Percentiles rank a stretch among this genome's conserved stretches.
These are phyloP conservation scores for Sinocyclocheilus anophthalmus DNA, from an alignment of 2,113 vertebrate species.

Conservation along the genomic window DNA sequence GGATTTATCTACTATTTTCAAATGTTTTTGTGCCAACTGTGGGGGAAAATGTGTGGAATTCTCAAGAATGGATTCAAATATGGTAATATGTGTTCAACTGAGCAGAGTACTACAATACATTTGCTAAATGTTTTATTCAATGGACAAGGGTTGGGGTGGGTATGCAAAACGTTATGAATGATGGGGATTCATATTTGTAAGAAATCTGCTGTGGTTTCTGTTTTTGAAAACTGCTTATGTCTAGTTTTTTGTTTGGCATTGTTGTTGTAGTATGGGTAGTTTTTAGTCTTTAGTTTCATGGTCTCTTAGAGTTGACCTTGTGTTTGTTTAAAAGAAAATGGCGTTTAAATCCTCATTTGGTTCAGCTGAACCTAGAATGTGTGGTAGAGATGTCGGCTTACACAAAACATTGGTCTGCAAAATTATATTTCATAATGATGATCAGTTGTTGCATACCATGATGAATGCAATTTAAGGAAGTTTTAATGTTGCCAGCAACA, in stretches of 20 bases:
- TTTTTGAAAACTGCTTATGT: too few relatives aligned
- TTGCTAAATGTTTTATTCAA: not conserved
- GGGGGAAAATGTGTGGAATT: not conserved
- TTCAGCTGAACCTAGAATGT: not conserved
- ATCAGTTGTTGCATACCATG: not conserved
- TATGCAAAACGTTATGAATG: not conserved
- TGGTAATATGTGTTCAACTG: not conserved
- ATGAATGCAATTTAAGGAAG: constrained; percentile 3
- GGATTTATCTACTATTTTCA: not conserved
- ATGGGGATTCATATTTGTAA: not conserved
- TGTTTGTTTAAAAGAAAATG: not conserved
- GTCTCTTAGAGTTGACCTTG: not conserved
- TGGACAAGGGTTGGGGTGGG: not conserved
- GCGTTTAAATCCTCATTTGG: not conserved
- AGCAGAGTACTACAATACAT: not conserved
- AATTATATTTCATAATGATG: not conserved
- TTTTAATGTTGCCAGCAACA: not conserved
- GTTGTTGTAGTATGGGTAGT: not conserved
- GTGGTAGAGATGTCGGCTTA: not conserved
- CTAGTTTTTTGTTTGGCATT: not conserved
- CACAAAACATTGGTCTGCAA: constrained; percentile 1
- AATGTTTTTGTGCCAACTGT: not conserved
- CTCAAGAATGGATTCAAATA: not conserved
- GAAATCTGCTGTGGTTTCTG: not conserved
- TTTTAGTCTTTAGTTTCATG: not conserved